Base-by-base conservation (phyloP, 2,888 invertebrate genomes). In the Allygus modestus region DNA sequence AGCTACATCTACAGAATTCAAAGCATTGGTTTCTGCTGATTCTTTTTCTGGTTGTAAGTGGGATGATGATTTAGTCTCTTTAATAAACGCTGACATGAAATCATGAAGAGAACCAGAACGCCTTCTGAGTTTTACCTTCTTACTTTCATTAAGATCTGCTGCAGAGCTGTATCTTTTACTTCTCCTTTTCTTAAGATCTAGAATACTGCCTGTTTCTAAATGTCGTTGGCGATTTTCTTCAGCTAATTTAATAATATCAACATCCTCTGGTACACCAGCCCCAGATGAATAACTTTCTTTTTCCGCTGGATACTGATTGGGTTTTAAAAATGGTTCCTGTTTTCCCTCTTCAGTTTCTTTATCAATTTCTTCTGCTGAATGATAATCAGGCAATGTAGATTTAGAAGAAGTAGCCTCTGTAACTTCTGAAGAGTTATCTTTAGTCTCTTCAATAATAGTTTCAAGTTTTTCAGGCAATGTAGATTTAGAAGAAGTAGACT, bases 131-230 rank as follows among this genome's bases (percentile, higher is more conserved):
- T 37, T 79, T 15, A 17, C 23, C 77, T 26, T 23, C 46, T 79
- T 79, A 79, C 33, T 33, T 23, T 28, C 26, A 33, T 5, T 33
- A 9, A 79, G 51, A 58, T 79, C 28, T 20, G 51, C 0, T 20
- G 37, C 20, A 33, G 79, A 79, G 79, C 58, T 79, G 37, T 79
- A 79, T 11, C 79, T 28, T 37, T 58, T 79, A 79, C 51, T 51
- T 58, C 79, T 79, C 11, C 58, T 15, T 20, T 58, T 33, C 20
- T 23, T 79, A 2, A 79, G 51, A 31, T 79, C 79, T 5, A 33
- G 28, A 20, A 79, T 79, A 58, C 79, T 79, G 1, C 79, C 79
- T 51, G 79, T 79, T 79, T 79, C 79, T 33, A 79, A 31, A 26
- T n/a, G 51, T 51, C 37, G 1, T 73, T 73, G 37, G n/a, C 73